phyloP scores from a whole-genome alignment of 2,888 invertebrate species.

The Pollenia angustigena region DNA sequence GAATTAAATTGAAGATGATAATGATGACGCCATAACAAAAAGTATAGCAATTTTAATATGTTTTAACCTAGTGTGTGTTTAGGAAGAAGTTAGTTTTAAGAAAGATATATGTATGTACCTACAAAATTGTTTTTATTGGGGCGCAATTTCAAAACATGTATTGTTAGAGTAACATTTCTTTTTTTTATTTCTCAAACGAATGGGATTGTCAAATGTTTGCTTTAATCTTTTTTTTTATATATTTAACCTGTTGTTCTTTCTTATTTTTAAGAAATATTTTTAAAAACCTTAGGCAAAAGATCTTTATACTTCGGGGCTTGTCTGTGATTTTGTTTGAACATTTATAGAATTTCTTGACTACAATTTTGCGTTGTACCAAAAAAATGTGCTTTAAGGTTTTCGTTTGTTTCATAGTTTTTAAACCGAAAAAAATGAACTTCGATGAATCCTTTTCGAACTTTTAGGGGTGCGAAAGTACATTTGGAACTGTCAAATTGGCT shows the following conservation, averaged over 20 bases:
- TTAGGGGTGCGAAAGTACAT: too few relatives aligned
- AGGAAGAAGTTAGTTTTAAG: background rate
- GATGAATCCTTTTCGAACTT: too few relatives aligned
- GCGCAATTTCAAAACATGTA: conserved; percentile 8
- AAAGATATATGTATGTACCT: too few relatives aligned
- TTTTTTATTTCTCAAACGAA: conserved; percentile 3
- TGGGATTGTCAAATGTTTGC: background rate
- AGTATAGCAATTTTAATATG: background rate
- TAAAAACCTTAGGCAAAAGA: background rate
- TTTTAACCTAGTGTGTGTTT: conserved; percentile 1
- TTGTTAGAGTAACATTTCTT: background rate
- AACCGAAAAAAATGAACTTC: too few relatives aligned
- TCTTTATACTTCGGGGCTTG: conserved; percentile 58
- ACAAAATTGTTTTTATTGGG: conserved; percentile 30
- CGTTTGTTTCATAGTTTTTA: too few relatives aligned
- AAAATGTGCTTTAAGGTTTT: background rate
- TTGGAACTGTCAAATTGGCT: too few relatives aligned
- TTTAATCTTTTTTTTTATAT: background rate
- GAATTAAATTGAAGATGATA: conserved; percentile 51
- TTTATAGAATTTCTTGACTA: background rate
- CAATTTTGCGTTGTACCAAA: background rate
- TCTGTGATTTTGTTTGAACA: conserved; percentile 7
- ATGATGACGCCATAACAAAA: conserved; percentile 11
- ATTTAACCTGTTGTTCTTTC: background rate
- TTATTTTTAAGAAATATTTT: background rate